Evolutionary conservation across 2,888 invertebrate genomes (phyloP), one percentile per base, ranked within the genome.

Genomic region (Orthonychiurus folsomi): DNA sequence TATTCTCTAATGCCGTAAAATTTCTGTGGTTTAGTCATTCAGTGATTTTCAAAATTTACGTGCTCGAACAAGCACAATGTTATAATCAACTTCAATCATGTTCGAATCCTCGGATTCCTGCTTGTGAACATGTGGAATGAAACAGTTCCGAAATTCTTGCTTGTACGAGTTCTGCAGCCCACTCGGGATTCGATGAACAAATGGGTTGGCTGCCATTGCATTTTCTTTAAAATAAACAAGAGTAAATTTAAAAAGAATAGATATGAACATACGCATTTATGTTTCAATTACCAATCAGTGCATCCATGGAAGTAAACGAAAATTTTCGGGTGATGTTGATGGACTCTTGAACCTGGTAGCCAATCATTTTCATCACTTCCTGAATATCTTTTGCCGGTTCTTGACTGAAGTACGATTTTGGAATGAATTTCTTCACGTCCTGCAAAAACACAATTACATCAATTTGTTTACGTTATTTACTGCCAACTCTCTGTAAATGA

Each of bases 121-220:
- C 18, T 62, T 56, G 1, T 60, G 60, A 1, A 71, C 25, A 20
- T 68, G 59, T 3, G 71, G 69, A 2, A 63, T 56, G 61, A 71
- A 73, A 50, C 63, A 63, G 15, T 64, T 63, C 9, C 65, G 59
- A 47, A 70, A 73, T 54, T 71, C 71, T 3, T 64, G 64, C 28
- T 65, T 70, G 65, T 69, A 73, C 1, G 56, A 64, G 0, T 63
- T 59, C 50, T 64, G 60, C 27, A 70, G 48, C 1, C 67, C 64
- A 1, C 20, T 20, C 5, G 73, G 73, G 55, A 73, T 73, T 28
- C 70, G 56, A 27, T 68, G 68, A 54, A 71, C 61, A 26, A 71
- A 73, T 20, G 73, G 71, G 61, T 73, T 73, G 0, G 71, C 71
- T 55, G 73, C 73, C 73, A 73, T 70, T 12, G 73, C 73, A n/a